A percentile compares a stretch with the other conserved stretches of the same genome.
Evolutionary conservation across 1,140 invertebrate genomes (phyloP).

Genomic region (Aporrectodea caliginosa): DNA sequence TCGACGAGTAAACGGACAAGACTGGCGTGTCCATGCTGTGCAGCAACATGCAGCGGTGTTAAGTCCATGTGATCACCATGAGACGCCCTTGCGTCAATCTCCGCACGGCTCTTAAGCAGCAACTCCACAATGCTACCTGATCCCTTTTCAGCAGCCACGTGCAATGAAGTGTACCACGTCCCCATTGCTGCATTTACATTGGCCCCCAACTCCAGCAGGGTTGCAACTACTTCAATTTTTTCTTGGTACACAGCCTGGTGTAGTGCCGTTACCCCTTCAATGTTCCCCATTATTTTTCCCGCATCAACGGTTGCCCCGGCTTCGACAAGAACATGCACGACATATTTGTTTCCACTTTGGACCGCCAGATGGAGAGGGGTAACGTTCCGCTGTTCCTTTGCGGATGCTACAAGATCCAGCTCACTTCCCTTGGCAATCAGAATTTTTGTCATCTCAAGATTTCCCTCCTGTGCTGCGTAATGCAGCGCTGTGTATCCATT

Average conservation of each 20-base stretch:
- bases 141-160: slow-evolving; percentile 35
- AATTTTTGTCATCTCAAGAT: slow-evolving; percentile 5
- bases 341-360: slow-evolving; percentile 20
- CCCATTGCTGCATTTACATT: slow-evolving; percentile 38
- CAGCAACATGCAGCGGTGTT: slow-evolving; percentile 74
- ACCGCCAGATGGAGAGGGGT: slow-evolving; percentile 30
- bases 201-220: slow-evolving; percentile 38
- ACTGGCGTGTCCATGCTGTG: slow-evolving; percentile 71
- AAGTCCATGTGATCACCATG: slow-evolving; percentile 33
- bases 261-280: slow-evolving; percentile 38
- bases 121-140: slow-evolving; percentile 30
- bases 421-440: slow-evolving; percentile 8
- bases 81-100: slow-evolving; percentile 27
- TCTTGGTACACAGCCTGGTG: slow-evolving; percentile 38
- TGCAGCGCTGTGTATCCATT: slow-evolving; percentile 68
- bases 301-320: slow-evolving; percentile 22
- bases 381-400: slow-evolving; percentile 16
- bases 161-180: slow-evolving; percentile 35
- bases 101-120: slow-evolving; percentile 33
- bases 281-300: slow-evolving; percentile 26
- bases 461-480: slow-evolving; percentile 45
- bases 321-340: slow-evolving; percentile 12
- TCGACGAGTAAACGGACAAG: slow-evolving; percentile 68
- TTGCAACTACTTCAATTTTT: slow-evolving; percentile 33
- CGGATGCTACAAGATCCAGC: slow-evolving; percentile 4